These are phyloP conservation scores for Chloropsis cyanopogon DNA, from an alignment of 2,113 vertebrate species.

Conservation along the genomic window DNA sequence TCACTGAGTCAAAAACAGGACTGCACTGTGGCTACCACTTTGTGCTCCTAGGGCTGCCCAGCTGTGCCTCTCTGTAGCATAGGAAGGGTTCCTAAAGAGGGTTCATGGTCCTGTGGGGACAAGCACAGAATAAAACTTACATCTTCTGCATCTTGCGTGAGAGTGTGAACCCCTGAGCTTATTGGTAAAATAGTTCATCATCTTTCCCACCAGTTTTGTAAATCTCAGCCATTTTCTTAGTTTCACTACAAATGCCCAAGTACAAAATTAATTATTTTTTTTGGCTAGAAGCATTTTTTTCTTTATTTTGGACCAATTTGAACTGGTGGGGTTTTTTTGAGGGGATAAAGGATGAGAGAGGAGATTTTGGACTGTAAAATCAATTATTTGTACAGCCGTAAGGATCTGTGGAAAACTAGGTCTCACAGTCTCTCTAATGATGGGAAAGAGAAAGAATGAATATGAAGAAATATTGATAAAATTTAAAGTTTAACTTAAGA, in stretches of 20 bases:
- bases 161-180: neutral
- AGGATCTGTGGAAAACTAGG: constrained; percentile 47
- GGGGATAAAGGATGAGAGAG: constrained; percentile 31
- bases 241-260: neutral
- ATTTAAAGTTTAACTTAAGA: constrained; percentile 44
- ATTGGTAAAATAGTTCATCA: neutral
- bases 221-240: neutral
- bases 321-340: neutral
- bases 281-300: constrained; percentile 9
- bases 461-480: neutral
- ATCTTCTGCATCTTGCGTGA: neutral
- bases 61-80: neutral
- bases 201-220: neutral
- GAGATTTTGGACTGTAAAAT: constrained; percentile 60
- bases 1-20: neutral
- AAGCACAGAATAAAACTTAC: neutral
- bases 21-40: neutral
- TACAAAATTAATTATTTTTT: constrained; percentile 10
- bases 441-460: constrained; percentile 51
- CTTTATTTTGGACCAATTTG: constrained; percentile 48
- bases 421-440: constrained; percentile 19
- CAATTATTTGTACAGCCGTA: constrained; percentile 56
- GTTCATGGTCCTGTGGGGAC: neutral
- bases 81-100: neutral
- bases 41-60: neutral